Evolutionary conservation across 2,888 invertebrate species (phyloP).

Genomic region (Ganaspis brasiliensis): DNA sequence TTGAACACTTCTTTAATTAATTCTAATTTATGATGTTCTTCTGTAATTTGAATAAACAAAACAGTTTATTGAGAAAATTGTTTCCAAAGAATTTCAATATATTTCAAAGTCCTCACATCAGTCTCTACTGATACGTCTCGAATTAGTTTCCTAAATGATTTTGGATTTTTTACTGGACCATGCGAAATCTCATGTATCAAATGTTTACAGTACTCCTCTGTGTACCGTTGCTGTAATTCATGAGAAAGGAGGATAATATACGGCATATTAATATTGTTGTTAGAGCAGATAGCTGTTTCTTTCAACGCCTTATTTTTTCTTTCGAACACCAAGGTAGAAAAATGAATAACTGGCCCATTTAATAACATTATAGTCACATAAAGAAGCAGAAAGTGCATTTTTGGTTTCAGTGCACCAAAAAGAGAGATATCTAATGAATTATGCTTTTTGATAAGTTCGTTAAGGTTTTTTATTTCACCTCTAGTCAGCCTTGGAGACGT

Average conservation of each 20-base stretch:
- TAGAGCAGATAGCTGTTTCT: constrained; percentile 39
- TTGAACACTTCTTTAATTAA: constrained; percentile 48
- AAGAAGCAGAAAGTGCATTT: constrained; percentile 44
- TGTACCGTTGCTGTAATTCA: constrained; percentile 47
- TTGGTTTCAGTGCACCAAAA: constrained; percentile 42
- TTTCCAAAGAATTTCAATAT: constrained; percentile 42
- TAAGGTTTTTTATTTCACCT: constrained; percentile 44
- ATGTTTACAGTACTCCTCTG: constrained; percentile 32
- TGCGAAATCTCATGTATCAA: constrained; percentile 41
- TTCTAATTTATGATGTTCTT: constrained; percentile 49
- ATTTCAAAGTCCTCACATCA: constrained; percentile 23
- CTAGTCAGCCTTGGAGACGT: constrained; percentile 35
- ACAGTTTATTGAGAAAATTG: constrained; percentile 37
- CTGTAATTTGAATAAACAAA: constrained; percentile 40
- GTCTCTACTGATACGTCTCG: constrained; percentile 14
- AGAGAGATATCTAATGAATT: constrained; percentile 29
- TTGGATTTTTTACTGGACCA: constrained; percentile 43
- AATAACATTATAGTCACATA: constrained; percentile 26
- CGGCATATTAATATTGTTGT: constrained; percentile 48
- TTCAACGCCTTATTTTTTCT: constrained; percentile 48
- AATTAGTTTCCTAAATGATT: constrained; percentile 55
- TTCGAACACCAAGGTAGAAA: constrained; percentile 37
- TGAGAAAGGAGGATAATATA: constrained; percentile 46
- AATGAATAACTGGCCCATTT: constrained; percentile 46
- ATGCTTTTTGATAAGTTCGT: constrained; percentile 42